Conservation (phyloP, 2,797 vertebrate species). For the Meda fulgida region DNA sequence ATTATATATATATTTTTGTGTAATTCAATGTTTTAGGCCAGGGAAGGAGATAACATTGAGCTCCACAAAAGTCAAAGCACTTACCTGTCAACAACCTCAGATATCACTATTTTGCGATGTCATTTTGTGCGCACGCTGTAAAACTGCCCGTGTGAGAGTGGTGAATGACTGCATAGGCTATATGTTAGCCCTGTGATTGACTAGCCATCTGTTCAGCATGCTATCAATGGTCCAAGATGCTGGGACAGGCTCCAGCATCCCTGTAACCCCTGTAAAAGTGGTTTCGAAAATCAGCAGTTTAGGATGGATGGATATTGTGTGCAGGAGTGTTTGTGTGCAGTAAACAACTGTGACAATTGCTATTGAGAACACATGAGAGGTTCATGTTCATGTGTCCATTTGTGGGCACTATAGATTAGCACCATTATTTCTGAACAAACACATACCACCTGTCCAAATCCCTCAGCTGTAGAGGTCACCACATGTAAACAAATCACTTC, state of each 20-base stretch:
- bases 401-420: constrained; percentile 72
- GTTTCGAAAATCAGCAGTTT: constrained; percentile 3
- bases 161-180: neutral
- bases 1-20: neutral
- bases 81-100: neutral
- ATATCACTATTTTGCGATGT: neutral
- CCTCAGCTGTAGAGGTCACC: constrained; percentile 80
- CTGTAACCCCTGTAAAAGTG: neutral
- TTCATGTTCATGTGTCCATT: constrained; percentile 72
- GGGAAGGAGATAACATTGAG: neutral
- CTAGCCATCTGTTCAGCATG: neutral
- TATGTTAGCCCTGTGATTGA: neutral
- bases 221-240: neutral
- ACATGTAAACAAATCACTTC: constrained; percentile 55
- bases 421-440: constrained; percentile 82
- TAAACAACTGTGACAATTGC: constrained; percentile 57
- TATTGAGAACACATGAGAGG: constrained; percentile 73
- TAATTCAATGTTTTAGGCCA: neutral
- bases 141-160: neutral
- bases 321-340: constrained; percentile 17
- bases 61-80: neutral
- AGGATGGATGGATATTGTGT: constrained; percentile 22
- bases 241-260: neutral
- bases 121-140: neutral
- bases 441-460: constrained; percentile 82